A percentile compares a stretch with the other conserved stretches of the same genome.
Conservation (phyloP, 2,797 vertebrate species). For the Cryptoblepharus egeriae region DNA sequence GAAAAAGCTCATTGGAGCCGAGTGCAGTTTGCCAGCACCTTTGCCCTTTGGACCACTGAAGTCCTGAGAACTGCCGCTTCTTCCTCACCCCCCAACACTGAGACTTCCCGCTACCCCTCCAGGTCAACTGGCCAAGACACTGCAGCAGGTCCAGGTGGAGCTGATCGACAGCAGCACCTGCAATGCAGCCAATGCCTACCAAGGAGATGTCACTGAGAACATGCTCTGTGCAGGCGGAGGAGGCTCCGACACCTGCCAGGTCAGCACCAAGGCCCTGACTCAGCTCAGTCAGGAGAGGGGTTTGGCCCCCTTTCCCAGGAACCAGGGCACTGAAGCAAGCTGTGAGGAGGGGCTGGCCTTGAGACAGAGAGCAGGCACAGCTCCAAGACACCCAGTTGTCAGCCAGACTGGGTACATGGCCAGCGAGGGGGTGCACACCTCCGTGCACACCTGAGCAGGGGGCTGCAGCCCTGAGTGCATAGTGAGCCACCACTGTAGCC, state of each 20-base stretch:
- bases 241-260: constrained; percentile 90
- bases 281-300: not conserved
- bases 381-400: too few relatives aligned
- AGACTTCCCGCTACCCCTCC: rapidly evolving
- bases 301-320: not conserved
- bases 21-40: too few relatives aligned
- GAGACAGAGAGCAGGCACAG: not conserved
- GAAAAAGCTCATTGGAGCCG: too few relatives aligned
- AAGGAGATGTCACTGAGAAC: constrained; percentile 72
- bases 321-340: not conserved
- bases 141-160: constrained; percentile 83
- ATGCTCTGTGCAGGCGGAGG: constrained; percentile 93
- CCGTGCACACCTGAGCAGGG: not conserved
- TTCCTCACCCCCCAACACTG: not conserved
- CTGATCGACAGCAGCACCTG: constrained; percentile 78
- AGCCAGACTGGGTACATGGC: too few relatives aligned
- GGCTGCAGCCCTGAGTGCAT: not conserved
- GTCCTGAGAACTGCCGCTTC: too few relatives aligned
- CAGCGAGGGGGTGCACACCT: not conserved
- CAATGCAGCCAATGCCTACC: constrained; percentile 78
- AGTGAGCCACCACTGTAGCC: not conserved
- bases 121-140: constrained; percentile 76
- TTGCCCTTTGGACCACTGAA: too few relatives aligned
- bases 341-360: not conserved
- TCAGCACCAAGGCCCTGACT: constrained; percentile 52